Percentiles rank a stretch among this genome's conserved stretches.
These are phyloP conservation scores for Anastrepha ludens DNA, from an alignment of 1,140 invertebrate species.

Conservation along the genomic window DNA sequence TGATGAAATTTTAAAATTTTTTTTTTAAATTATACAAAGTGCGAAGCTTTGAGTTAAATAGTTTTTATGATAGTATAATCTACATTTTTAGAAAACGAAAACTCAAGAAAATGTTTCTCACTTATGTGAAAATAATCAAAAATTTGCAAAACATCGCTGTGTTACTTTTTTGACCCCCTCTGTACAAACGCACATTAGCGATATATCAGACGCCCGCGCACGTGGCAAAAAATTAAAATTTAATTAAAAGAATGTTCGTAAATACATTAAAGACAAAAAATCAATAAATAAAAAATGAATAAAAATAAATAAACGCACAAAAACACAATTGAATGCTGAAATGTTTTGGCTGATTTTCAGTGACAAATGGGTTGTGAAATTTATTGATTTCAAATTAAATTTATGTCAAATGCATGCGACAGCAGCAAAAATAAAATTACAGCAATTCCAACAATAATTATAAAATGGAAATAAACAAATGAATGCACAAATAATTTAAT, in stretches of 20 bases:
- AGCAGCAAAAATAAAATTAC: not conserved
- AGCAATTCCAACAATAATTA: not conserved
- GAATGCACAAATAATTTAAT: constrained; percentile 1
- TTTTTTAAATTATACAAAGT: no score
- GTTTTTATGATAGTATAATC: no score
- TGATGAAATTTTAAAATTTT: no score
- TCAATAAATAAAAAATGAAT: not conserved
- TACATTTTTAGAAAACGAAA: no score
- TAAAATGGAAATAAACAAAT: constrained; percentile 21
- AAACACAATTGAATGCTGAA: not conserved
- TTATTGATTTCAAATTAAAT: constrained; percentile 48
- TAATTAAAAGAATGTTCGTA: constrained; percentile 6
- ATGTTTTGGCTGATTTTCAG: not conserved
- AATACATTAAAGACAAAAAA: not conserved
- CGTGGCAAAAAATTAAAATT: not conserved
- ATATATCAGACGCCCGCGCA: no score
- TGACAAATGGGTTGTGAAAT: constrained; percentile 33
- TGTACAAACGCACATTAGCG: no score
- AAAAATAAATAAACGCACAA: not conserved
- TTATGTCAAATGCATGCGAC: constrained; percentile 34
- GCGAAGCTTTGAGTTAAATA: no score
- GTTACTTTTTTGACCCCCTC: no score
- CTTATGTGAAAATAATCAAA: no score
- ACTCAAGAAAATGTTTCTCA: no score
- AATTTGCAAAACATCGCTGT: no score